Conservation (phyloP, 2,888 invertebrate genomes). For the Pammene fasciana region DNA sequence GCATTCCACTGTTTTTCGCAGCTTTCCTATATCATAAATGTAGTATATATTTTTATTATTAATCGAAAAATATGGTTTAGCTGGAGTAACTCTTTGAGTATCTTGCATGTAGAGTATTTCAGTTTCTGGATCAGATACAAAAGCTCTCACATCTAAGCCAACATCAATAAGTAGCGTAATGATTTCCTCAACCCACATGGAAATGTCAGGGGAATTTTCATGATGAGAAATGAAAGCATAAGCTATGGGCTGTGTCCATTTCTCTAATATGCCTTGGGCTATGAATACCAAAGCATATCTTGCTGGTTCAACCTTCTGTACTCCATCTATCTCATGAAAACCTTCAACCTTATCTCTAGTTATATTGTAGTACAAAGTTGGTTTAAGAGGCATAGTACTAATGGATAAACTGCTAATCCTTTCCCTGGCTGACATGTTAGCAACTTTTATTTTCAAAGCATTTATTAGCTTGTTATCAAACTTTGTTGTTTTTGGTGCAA, state of each 20-base stretch:
- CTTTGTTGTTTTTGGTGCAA: slow-evolving; percentile 45
- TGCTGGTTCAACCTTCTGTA: slow-evolving; percentile 46
- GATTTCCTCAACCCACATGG: slow-evolving; percentile 50
- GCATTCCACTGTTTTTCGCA: slow-evolving; percentile 44
- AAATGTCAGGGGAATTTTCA: slow-evolving; percentile 46
- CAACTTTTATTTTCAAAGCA: slow-evolving; percentile 49
- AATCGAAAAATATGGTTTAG: slow-evolving; percentile 47
- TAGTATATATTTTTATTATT: slow-evolving; percentile 49
- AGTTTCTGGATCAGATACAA: slow-evolving; percentile 48
- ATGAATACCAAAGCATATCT: slow-evolving; percentile 49
- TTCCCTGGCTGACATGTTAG: slow-evolving; percentile 48
- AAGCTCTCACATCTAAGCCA: slow-evolving; percentile 48
- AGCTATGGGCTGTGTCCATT: slow-evolving; percentile 51
- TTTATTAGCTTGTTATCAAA: slow-evolving; percentile 46
- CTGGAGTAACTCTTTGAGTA: slow-evolving; percentile 45
- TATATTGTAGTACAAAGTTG: slow-evolving; percentile 48
- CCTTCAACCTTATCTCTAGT: slow-evolving; percentile 50
- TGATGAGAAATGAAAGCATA: slow-evolving; percentile 49
- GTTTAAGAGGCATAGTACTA: slow-evolving; percentile 45
- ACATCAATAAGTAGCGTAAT: slow-evolving; percentile 46
- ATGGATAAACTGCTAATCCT: slow-evolving; percentile 49
- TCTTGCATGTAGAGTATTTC: slow-evolving; percentile 48
- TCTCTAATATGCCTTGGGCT: slow-evolving; percentile 49
- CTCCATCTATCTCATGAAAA: slow-evolving; percentile 51
- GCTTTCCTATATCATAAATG: slow-evolving; percentile 46